Percentiles rank a stretch among this genome's conserved stretches.
phyloP scores from a whole-genome alignment of 2,888 invertebrate species.

The Agonopterix subpropinquella region DNA sequence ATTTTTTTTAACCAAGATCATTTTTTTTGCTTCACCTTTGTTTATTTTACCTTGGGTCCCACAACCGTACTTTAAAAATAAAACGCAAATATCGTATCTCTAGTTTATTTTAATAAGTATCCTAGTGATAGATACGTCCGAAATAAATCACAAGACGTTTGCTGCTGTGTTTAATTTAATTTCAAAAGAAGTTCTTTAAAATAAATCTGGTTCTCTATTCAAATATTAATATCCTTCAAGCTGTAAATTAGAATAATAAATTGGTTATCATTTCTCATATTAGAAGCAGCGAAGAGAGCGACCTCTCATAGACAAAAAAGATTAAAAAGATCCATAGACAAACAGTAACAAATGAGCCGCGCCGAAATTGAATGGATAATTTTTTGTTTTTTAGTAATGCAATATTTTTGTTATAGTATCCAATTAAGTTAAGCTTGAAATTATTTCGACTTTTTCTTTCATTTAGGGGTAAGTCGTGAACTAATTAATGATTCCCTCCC shows the following conservation, averaged over 20 bases:
- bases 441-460: conserved; percentile 55
- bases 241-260: conserved; percentile 62
- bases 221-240: conserved; percentile 38
- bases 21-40: too few relatives aligned
- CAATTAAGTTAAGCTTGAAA: conserved; percentile 59
- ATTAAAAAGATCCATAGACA: conserved; percentile 34
- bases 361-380: conserved; percentile 54
- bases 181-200: neutral
- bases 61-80: too few relatives aligned
- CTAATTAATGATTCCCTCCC: conserved; percentile 70
- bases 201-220: conserved; percentile 27
- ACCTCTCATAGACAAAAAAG: conserved; percentile 8
- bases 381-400: conserved; percentile 46
- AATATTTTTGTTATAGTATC: conserved; percentile 67
- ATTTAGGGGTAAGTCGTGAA: conserved; percentile 52
- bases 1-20: too few relatives aligned
- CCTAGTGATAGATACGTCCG: neutral
- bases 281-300: conserved; percentile 12
- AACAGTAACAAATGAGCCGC: conserved; percentile 58
- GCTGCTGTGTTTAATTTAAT: neutral
- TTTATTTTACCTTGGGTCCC: too few relatives aligned
- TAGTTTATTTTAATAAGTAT: too few relatives aligned
- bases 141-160: neutral
- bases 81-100: too few relatives aligned
- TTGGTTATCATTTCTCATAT: conserved; percentile 28